A percentile compares a stretch with the other conserved stretches of the same genome.
Evolutionary conservation across 2,797 vertebrate genomes (phyloP).

Genomic region (Arrhamphus sclerolepis): DNA sequence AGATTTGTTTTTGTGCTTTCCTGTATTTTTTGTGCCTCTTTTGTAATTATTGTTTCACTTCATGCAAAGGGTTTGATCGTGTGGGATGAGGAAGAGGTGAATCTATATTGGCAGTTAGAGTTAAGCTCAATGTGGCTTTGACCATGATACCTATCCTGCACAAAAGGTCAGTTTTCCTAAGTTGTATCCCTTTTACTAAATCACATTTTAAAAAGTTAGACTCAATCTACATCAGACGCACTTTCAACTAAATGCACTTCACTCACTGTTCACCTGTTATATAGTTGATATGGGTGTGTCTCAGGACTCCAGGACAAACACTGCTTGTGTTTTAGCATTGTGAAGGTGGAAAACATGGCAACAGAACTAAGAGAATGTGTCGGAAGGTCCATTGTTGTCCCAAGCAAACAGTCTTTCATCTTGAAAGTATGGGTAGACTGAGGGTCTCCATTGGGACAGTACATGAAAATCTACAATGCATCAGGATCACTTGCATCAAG

Average conservation of each 20-base stretch:
- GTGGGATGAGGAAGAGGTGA: neutral
- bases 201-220: conserved; percentile 3
- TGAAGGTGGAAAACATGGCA: conserved; percentile 14
- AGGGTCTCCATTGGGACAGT: neutral
- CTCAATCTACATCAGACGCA: conserved; percentile 1
- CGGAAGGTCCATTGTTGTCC: neutral
- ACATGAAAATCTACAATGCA: neutral
- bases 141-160: neutral
- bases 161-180: conserved; percentile 10
- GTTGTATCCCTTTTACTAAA: conserved; percentile 13
- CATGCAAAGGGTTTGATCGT: too few relatives aligned
- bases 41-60: too few relatives aligned
- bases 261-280: conserved; percentile 15
- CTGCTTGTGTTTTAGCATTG: conserved; percentile 2
- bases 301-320: neutral
- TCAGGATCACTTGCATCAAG: neutral
- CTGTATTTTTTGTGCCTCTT: neutral
- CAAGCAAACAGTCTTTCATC: conserved; percentile 13
- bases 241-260: neutral
- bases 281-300: conserved; percentile 2
- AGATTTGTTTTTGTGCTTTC: neutral
- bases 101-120: conserved; percentile 7
- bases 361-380: conserved; percentile 1
- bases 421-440: neutral
- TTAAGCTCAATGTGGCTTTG: conserved; percentile 11